A percentile compares a stretch with the other conserved stretches of the same genome.
phyloP scores from a whole-genome alignment of 23 tunicate genomes.

The Ciona savignyi region DNA sequence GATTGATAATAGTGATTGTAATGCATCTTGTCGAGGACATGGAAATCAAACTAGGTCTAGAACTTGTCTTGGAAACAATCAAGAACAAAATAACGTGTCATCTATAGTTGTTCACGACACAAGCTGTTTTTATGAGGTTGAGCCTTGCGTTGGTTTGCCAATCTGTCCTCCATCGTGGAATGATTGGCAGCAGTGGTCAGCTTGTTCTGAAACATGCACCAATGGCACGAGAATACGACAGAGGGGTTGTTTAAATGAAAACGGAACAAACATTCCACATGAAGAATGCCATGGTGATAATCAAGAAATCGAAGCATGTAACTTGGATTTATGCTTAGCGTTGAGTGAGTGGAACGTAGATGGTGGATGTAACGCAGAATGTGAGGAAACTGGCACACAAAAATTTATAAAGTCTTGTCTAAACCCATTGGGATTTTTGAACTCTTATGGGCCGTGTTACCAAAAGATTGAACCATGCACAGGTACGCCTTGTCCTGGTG shows the following conservation, averaged over 20 bases:
- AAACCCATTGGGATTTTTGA: neutral
- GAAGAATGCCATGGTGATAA: conserved; percentile 3
- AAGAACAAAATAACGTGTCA: too few species aligned
- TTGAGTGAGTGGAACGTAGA: conserved; percentile 16
- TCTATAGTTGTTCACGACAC: too few species aligned
- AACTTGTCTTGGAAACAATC: neutral
- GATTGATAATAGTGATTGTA: neutral
- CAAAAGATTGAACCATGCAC: neutral
- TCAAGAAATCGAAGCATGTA: conserved; percentile 5
- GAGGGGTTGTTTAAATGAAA: too few species aligned
- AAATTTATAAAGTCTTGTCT: neutral
- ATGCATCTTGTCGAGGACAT: neutral
- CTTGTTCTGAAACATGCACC: too few species aligned
- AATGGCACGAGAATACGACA: too few species aligned
- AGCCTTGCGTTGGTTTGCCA: too few species aligned
- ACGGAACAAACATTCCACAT: conserved; percentile 2
- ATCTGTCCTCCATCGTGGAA: too few species aligned
- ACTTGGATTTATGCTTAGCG: conserved; percentile 8
- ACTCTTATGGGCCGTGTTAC: neutral
- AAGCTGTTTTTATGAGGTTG: too few species aligned
- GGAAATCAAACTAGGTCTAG: neutral
- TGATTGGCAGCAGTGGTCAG: too few species aligned
- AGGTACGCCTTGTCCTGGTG: neutral
- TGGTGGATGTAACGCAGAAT: conserved; percentile 17
- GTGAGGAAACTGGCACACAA: conserved; percentile 10